Conservation (phyloP, 1,140 invertebrate species). For the Diorhabda carinulata region DNA sequence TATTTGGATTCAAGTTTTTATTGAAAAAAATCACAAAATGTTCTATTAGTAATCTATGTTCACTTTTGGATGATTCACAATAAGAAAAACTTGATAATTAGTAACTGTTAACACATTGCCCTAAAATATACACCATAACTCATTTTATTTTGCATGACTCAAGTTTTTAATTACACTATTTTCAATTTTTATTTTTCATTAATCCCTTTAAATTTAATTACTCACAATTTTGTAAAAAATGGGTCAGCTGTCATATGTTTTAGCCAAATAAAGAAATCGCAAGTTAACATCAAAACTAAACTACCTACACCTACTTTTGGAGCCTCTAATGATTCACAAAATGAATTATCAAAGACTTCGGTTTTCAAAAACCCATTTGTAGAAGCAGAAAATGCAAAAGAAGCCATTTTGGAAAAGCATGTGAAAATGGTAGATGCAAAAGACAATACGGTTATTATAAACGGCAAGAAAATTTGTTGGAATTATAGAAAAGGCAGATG, state of each 20-base stretch:
- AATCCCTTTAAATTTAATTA: too few relatives aligned
- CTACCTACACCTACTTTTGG: slow-evolving; percentile 55
- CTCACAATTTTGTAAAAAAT: slow-evolving; percentile 33
- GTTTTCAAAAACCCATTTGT: slow-evolving; percentile 88
- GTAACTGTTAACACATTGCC: too few relatives aligned
- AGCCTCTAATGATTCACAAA: slow-evolving; percentile 38
- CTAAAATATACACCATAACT: too few relatives aligned
- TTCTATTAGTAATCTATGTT: too few relatives aligned
- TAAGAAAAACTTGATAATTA: too few relatives aligned
- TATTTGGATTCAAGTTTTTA: too few relatives aligned
- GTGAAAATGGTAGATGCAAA: slow-evolving; percentile 84
- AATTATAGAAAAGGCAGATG: slow-evolving; percentile 89
- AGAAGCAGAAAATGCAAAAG: slow-evolving; percentile 83
- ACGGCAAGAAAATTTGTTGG: slow-evolving; percentile 89
- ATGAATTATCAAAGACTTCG: slow-evolving; percentile 52
- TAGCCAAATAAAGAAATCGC: slow-evolving; percentile 29
- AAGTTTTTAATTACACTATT: too few relatives aligned
- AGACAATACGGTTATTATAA: slow-evolving; percentile 70
- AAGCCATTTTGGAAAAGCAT: slow-evolving; percentile 84
- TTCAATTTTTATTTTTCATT: too few relatives aligned
- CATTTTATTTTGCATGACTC: too few relatives aligned
- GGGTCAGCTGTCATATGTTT: slow-evolving; percentile 44
- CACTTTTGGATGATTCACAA: too few relatives aligned
- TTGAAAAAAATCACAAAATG: too few relatives aligned
- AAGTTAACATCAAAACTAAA: slow-evolving; percentile 24